phyloP scores from a whole-genome alignment of 2,797 vertebrate species.

The Enteromius treurensis region DNA sequence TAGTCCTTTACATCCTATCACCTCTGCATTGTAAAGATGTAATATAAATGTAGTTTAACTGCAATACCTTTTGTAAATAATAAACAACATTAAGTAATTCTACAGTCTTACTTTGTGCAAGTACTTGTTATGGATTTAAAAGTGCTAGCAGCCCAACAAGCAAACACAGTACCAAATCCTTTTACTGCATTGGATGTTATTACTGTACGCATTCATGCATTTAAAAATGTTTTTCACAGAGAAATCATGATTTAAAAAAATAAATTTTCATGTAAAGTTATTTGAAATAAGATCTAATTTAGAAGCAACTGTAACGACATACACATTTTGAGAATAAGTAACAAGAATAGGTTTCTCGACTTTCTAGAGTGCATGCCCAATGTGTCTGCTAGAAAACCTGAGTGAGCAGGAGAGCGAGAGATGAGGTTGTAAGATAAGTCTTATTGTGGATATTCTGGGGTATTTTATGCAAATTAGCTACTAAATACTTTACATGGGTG shows the following conservation, averaged over 20 bases:
- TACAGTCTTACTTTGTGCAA: neutral
- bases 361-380: neutral
- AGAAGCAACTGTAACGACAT: no score
- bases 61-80: neutral
- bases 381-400: no score
- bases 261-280: neutral
- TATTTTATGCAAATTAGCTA: neutral
- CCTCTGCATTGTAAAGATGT: neutral
- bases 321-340: no score
- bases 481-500: neutral
- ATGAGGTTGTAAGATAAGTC: no score
- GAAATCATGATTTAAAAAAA: neutral
- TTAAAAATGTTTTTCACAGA: neutral
- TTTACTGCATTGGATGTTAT: neutral
- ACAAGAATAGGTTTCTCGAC: neutral
- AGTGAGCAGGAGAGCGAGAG: neutral
- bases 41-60: neutral
- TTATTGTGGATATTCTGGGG: neutral
- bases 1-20: conserved; percentile 25
- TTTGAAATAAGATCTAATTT: no score
- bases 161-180: neutral
- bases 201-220: neutral
- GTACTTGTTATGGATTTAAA: neutral
- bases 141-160: neutral
- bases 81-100: neutral